phyloP scores from a whole-genome alignment of 2,797 vertebrate species.

The Phrynocephalus forsythii region DNA sequence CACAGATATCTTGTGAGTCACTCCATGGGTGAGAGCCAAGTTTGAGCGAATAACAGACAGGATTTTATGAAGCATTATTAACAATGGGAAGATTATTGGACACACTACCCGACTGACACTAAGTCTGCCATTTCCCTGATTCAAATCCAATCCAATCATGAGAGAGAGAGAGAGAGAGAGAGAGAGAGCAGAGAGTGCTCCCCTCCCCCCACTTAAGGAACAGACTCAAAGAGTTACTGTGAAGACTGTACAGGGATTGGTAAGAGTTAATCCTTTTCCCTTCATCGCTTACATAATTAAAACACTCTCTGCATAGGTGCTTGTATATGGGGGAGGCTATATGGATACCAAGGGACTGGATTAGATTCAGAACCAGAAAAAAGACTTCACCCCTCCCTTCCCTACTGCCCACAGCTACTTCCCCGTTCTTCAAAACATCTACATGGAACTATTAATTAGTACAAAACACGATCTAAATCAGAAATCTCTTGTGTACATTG shows the following conservation, averaged over 20 bases:
- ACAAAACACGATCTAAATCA: neutral
- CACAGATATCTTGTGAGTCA: slow-evolving; percentile 73
- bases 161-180: too few species aligned
- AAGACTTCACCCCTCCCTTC: too few species aligned
- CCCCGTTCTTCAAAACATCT: neutral
- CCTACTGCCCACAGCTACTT: neutral
- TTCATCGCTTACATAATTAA: neutral
- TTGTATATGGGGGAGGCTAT: neutral
- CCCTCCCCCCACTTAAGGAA: too few species aligned
- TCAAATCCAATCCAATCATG: slow-evolving; percentile 41
- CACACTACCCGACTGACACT: slow-evolving; percentile 52
- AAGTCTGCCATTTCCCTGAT: slow-evolving; percentile 64
- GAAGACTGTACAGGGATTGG: slow-evolving; percentile 8
- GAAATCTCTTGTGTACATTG: neutral
- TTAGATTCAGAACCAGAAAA: too few species aligned
- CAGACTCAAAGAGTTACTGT: neutral
- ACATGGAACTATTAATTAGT: neutral
- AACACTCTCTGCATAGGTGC: neutral
- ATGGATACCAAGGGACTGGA: neutral
- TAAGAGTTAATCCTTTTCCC: slow-evolving; percentile 44
- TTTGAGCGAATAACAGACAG: slow-evolving; percentile 62
- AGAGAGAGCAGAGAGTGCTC: too few species aligned
- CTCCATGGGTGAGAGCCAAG: slow-evolving; percentile 64
- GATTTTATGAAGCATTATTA: slow-evolving; percentile 70
- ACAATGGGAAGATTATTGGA: slow-evolving; percentile 53